Conservation (phyloP, 2,797 vertebrate genomes). For the Nyctalus aviator region DNA sequence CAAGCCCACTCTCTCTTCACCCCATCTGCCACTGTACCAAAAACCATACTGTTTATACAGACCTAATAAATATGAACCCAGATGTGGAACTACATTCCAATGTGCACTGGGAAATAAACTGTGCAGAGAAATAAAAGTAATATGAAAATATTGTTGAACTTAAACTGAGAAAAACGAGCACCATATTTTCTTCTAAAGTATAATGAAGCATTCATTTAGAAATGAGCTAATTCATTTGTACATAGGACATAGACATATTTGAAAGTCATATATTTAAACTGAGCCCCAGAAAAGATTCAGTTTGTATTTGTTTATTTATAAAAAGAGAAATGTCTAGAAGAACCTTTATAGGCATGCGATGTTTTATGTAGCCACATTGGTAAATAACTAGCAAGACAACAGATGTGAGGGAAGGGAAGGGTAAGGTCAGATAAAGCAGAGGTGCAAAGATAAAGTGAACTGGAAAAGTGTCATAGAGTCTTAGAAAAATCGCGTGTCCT, state of each 20-base stretch:
- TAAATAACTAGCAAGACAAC: background rate
- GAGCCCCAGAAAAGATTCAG: background rate
- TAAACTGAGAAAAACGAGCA: background rate
- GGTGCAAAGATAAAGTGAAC: background rate
- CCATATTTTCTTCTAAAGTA: background rate
- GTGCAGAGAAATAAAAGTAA: background rate
- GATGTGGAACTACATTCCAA: background rate
- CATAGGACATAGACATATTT: background rate
- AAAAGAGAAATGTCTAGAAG: background rate
- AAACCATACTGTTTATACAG: background rate
- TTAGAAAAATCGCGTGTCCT: background rate
- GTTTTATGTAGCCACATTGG: background rate
- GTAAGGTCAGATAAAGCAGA: background rate
- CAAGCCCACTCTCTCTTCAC: background rate
- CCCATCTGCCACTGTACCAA: background rate
- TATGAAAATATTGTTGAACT: background rate
- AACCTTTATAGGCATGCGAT: background rate
- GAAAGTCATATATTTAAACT: background rate
- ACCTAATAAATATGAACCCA: background rate
- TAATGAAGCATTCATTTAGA: background rate
- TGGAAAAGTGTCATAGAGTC: background rate
- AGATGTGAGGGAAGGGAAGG: background rate
- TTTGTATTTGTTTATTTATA: background rate
- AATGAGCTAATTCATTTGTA: background rate
- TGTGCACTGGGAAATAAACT: background rate